These are phyloP conservation scores for Dichetophora obliterata DNA, from an alignment of 2,888 invertebrate genomes.

Conservation along the genomic window DNA sequence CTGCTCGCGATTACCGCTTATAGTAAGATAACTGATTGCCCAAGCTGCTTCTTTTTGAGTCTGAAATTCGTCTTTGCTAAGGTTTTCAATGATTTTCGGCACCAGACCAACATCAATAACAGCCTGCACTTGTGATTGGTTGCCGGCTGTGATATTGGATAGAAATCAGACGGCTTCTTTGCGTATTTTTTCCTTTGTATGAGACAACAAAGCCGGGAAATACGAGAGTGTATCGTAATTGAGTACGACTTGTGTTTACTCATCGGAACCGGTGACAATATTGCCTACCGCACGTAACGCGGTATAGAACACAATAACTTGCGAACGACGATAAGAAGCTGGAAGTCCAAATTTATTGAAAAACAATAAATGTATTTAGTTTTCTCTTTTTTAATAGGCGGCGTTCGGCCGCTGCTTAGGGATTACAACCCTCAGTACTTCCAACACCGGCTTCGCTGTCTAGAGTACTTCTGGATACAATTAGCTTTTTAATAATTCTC, in stretches of 20 bases:
- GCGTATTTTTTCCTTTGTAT: slow-evolving; percentile 98
- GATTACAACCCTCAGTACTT: too few species aligned
- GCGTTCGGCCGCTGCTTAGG: too few species aligned
- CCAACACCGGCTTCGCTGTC: too few species aligned
- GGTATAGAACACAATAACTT: too few species aligned
- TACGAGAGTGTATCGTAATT: slow-evolving; percentile 95
- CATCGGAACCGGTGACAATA: slow-evolving; percentile 98
- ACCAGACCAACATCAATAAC: slow-evolving; percentile 93
- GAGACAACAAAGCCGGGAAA: slow-evolving; percentile 91
- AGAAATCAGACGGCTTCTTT: slow-evolving; percentile 99
- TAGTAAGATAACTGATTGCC: slow-evolving; percentile 99
- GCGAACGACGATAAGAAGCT: too few species aligned
- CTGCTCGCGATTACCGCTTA: slow-evolving; percentile 95
- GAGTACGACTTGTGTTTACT: slow-evolving; percentile 97
- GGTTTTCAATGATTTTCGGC: slow-evolving; percentile 94
- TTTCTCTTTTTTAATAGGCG: too few species aligned
- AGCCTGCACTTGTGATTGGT: slow-evolving; percentile 96
- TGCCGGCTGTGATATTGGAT: slow-evolving; percentile 99
- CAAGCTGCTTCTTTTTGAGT: slow-evolving; percentile 99
- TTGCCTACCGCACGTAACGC: slow-evolving; percentile 97
- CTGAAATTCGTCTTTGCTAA: slow-evolving; percentile 93
- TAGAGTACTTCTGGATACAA: too few species aligned
- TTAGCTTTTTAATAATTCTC: too few species aligned
- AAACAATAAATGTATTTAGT: too few species aligned
- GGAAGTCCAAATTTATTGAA: too few species aligned